Evolutionary conservation across 2,113 vertebrate species (phyloP).

Genomic region (Dicrurus megarhynchus): DNA sequence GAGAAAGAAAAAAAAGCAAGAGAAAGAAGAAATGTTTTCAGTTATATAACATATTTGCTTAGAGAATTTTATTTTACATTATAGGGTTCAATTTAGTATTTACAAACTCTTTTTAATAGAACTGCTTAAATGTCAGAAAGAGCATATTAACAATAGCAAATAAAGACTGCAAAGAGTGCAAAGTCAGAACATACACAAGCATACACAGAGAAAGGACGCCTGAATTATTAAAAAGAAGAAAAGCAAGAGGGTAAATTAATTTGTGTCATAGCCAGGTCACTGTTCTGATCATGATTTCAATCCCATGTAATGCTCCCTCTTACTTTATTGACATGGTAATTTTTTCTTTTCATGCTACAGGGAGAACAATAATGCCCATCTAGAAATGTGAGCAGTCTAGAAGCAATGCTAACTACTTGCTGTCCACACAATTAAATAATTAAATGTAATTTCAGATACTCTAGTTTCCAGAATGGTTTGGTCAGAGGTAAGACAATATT

Average conservation of each 20-base stretch:
- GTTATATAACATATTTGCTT: background rate
- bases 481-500: constrained; percentile 61
- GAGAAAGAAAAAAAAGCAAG: background rate
- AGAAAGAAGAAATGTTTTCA: background rate
- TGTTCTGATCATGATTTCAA: constrained; percentile 73
- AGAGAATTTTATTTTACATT: background rate
- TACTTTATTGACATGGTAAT: constrained; percentile 78
- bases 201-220: background rate
- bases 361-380: constrained; percentile 78
- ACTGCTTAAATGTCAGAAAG: background rate
- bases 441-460: constrained; percentile 91
- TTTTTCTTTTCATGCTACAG: constrained; percentile 81
- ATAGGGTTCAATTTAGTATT: background rate
- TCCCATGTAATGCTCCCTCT: constrained; percentile 79
- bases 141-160: constrained; percentile 10
- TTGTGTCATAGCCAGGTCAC: constrained; percentile 84
- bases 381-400: constrained; percentile 86
- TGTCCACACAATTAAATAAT: constrained; percentile 91
- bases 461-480: constrained; percentile 77
- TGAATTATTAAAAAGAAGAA: constrained; percentile 83
- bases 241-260: constrained; percentile 66
- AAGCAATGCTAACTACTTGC: constrained; percentile 85
- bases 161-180: background rate
- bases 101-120: constrained; percentile 10
- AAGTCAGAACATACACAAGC: background rate